phyloP scores from a whole-genome alignment of 35 echinoderm and acorn worm species.

The Ophioderma brevispina region DNA sequence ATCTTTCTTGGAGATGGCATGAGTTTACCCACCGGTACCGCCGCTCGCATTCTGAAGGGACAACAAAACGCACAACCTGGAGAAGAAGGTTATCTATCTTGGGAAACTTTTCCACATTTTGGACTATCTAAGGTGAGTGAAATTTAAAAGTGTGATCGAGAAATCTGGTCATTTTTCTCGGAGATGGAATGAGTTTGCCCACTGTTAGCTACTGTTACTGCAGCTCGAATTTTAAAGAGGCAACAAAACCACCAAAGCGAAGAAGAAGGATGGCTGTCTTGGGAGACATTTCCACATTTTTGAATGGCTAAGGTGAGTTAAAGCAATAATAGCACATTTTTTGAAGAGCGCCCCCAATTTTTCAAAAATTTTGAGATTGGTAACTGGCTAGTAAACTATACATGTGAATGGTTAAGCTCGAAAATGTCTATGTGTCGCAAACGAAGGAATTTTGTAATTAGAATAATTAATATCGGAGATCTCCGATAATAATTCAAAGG shows the following conservation, averaged over 20 bases:
- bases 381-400: no score
- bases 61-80: slow-evolving; percentile 59
- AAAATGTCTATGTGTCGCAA: no score
- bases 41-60: slow-evolving; percentile 76
- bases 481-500: no score
- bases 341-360: no score
- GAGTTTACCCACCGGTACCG: slow-evolving; percentile 75
- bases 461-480: no score
- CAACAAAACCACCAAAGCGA: slow-evolving; percentile 54
- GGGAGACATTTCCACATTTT: slow-evolving; percentile 79
- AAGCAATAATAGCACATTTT: no score
- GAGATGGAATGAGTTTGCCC: slow-evolving; percentile 80
- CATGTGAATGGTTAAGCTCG: no score
- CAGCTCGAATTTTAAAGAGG: slow-evolving; percentile 75
- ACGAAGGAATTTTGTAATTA: no score
- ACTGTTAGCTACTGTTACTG: slow-evolving; percentile 58
- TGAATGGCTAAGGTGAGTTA: slow-evolving; percentile 76
- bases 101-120: slow-evolving; percentile 78
- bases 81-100: slow-evolving; percentile 65
- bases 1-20: slow-evolving; percentile 89
- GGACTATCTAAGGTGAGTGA: slow-evolving; percentile 79
- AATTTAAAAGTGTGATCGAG: slow-evolving; percentile 38
- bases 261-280: slow-evolving; percentile 65
- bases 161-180: slow-evolving; percentile 81
- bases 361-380: no score